Evolutionary conservation across 2,888 invertebrate species (phyloP).

Genomic region (Strigamia maritima): DNA sequence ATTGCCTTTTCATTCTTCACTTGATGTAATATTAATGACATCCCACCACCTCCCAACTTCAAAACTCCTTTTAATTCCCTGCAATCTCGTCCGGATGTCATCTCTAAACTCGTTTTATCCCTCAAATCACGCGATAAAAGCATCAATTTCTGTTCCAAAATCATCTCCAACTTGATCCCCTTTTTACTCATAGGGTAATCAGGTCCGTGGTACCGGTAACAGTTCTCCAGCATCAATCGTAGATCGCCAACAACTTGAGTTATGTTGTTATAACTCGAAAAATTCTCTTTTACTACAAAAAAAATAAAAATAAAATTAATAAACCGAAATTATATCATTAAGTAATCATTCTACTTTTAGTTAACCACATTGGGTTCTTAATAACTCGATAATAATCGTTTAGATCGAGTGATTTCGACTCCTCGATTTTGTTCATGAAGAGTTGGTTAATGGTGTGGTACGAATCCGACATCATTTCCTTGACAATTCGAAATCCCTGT

Average conservation of each 20-base stretch:
- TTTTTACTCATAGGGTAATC: conserved; percentile 53
- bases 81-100: conserved; percentile 46
- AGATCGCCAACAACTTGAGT: conserved; percentile 56
- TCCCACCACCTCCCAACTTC: conserved; percentile 44
- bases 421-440: conserved; percentile 53
- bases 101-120: conserved; percentile 50
- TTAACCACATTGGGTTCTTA: conserved; percentile 55
- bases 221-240: conserved; percentile 56
- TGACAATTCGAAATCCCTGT: conserved; percentile 50
- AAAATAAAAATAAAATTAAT: conserved; percentile 38
- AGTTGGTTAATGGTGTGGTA: conserved; percentile 52
- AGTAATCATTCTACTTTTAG: conserved; percentile 52
- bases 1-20: conserved; percentile 51
- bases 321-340: conserved; percentile 42
- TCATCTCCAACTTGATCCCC: conserved; percentile 54
- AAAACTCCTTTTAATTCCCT: conserved; percentile 45
- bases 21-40: conserved; percentile 50
- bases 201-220: conserved; percentile 57
- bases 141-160: conserved; percentile 55
- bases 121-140: conserved; percentile 52
- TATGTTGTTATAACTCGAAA: conserved; percentile 53
- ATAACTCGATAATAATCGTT: conserved; percentile 54
- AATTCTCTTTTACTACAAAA: conserved; percentile 52
- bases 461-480: conserved; percentile 52
- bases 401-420: conserved; percentile 50